Conservation (phyloP, 2,797 vertebrate species). For the Phylloscopus collybita region DNA sequence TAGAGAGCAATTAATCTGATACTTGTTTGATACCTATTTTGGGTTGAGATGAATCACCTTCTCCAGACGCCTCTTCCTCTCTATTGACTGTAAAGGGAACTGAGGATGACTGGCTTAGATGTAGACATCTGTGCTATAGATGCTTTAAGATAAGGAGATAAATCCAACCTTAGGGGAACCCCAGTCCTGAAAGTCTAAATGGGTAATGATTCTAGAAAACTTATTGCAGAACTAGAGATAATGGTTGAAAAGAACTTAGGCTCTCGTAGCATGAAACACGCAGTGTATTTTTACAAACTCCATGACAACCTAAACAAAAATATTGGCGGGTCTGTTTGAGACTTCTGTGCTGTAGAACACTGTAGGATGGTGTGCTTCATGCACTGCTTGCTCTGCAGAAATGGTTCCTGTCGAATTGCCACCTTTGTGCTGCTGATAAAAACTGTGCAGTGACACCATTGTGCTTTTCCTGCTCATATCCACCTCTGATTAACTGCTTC, state of each 20-base stretch:
- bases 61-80: neutral
- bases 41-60: constrained; percentile 45
- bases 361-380: neutral
- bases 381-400: neutral
- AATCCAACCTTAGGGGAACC: neutral
- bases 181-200: neutral
- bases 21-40: constrained; percentile 32
- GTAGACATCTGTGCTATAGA: neutral
- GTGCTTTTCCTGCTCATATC: neutral
- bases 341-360: neutral
- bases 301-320: neutral
- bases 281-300: neutral
- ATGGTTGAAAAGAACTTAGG: neutral
- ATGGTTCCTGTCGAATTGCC: neutral
- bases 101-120: neutral
- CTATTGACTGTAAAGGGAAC: neutral
- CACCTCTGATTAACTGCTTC: neutral
- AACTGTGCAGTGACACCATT: neutral
- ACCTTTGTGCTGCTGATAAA: neutral
- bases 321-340: neutral
- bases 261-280: neutral
- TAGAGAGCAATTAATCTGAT: constrained; percentile 47
- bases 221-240: neutral
- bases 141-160: constrained; percentile 13
- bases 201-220: neutral